A percentile compares a stretch with the other conserved stretches of the same genome.
phyloP scores from a whole-genome alignment of 2,113 vertebrate genomes.

The Chaetops frenatus region DNA sequence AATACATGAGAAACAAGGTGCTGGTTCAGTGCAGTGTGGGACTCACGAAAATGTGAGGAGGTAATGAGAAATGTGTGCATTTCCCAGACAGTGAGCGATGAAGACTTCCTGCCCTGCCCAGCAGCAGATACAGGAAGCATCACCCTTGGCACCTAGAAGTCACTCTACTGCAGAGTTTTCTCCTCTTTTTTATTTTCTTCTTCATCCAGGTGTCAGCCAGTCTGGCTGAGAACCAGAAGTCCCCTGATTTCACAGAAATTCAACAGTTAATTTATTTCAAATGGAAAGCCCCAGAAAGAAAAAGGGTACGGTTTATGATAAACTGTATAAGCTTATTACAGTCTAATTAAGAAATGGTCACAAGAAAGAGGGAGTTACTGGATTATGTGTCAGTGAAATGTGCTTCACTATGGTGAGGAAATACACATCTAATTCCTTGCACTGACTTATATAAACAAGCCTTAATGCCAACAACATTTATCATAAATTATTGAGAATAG shows the following conservation, averaged over 20 bases:
- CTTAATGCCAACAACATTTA: neutral
- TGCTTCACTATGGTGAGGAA: neutral
- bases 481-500: neutral
- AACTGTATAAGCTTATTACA: neutral
- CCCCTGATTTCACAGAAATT: conserved; percentile 64
- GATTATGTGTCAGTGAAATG: neutral
- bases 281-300: conserved; percentile 36
- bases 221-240: conserved; percentile 39
- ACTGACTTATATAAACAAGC: neutral
- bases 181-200: neutral
- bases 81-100: conserved; percentile 27
- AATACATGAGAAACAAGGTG: neutral
- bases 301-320: conserved; percentile 23
- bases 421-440: neutral
- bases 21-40: neutral
- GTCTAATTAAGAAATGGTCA: neutral
- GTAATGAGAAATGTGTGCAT: neutral
- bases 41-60: neutral
- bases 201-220: conserved; percentile 3
- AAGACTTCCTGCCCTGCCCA: conserved; percentile 62
- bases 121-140: conserved; percentile 67
- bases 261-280: conserved; percentile 12
- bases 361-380: neutral
- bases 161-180: neutral
- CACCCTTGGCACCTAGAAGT: conserved; percentile 7